Evolutionary conservation across 23 tunicate species (phyloP).

Genomic region (Halocynthia aurantium): DNA sequence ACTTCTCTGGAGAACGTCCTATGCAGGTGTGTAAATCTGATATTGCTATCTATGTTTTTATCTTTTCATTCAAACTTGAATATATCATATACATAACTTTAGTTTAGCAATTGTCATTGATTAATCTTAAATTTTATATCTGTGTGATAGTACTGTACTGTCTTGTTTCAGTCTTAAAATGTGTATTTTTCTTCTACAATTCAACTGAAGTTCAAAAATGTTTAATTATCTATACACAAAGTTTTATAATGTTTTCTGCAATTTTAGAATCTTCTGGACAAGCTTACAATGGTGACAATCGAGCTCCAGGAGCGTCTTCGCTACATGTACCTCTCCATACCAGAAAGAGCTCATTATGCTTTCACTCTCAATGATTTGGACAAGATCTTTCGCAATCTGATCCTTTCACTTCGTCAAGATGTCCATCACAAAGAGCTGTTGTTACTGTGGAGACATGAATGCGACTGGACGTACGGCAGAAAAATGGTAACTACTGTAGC

Average conservation of each 20-base stretch:
- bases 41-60: neutral
- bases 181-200: too few relatives aligned
- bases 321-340: slow-evolving; percentile 65
- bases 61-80: neutral
- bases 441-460: slow-evolving; percentile 93
- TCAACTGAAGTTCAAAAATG: neutral
- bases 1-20: slow-evolving; percentile 25
- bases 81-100: neutral
- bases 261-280: slow-evolving; percentile 49
- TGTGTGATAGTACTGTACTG: too few relatives aligned
- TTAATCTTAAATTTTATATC: neutral
- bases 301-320: slow-evolving; percentile 78
- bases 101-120: neutral
- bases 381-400: slow-evolving; percentile 71
- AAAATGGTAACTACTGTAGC: slow-evolving; percentile 47
- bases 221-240: neutral
- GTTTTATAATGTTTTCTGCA: neutral
- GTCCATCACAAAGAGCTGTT: slow-evolving; percentile 59
- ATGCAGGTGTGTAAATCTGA: slow-evolving; percentile 17
- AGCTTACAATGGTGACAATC: slow-evolving; percentile 65
- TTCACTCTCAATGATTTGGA: slow-evolving; percentile 84
- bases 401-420: slow-evolving; percentile 48
- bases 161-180: too few relatives aligned
- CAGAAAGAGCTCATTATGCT: slow-evolving; percentile 68
- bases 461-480: slow-evolving; percentile 84